Evolutionary conservation across 2,113 vertebrate species (phyloP).

Genomic region (Bucco capensis): DNA sequence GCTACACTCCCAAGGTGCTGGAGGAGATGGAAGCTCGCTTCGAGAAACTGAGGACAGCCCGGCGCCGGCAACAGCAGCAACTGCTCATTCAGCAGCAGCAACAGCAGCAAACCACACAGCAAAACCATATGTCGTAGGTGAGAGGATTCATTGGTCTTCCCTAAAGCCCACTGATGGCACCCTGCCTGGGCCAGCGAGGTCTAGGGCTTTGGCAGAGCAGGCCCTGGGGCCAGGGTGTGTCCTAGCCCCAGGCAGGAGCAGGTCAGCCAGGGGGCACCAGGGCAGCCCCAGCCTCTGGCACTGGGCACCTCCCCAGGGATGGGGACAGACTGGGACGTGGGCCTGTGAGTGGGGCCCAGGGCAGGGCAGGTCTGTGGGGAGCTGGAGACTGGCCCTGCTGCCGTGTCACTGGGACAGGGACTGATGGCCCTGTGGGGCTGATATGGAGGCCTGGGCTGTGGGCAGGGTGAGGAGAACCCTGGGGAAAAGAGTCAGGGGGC

Average conservation of each 20-base stretch:
- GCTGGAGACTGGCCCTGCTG: background rate
- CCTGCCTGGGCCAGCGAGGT: background rate
- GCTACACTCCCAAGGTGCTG: conserved; percentile 97
- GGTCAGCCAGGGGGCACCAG: background rate
- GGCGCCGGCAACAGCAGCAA: conserved; percentile 95
- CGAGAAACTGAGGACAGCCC: conserved; percentile 93
- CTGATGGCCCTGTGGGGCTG: background rate
- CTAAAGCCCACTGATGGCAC: background rate
- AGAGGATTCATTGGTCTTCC: conserved; percentile 71
- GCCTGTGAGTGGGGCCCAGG: background rate
- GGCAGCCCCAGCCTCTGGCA: background rate
- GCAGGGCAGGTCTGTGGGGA: background rate
- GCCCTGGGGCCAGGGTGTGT: accelerated
- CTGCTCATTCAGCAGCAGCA: conserved; percentile 91
- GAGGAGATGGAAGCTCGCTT: conserved; percentile 99
- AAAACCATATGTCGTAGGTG: conserved; percentile 99
- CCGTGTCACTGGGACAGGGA: background rate
- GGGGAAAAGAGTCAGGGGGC: background rate
- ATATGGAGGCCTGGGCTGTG: background rate
- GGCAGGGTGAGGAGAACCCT: background rate
- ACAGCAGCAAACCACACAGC: conserved; percentile 85
- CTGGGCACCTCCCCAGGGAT: background rate
- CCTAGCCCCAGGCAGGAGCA: background rate
- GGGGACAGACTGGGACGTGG: background rate
- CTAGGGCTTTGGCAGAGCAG: background rate